Conservation (phyloP, 1,140 invertebrate species). For the Sogatella furcifera region DNA sequence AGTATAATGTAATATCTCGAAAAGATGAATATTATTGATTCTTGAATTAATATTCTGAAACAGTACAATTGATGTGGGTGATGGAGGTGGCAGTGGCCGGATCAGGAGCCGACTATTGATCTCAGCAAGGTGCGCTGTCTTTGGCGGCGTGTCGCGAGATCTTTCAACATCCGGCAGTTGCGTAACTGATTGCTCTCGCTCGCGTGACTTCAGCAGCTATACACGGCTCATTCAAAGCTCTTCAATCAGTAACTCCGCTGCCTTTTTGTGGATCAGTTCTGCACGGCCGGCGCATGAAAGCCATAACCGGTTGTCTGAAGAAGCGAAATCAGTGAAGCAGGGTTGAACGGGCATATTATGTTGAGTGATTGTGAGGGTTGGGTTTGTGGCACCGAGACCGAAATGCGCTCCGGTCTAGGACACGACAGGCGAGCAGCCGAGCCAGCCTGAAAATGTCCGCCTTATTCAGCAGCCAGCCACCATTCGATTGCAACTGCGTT, state of each 20-base stretch:
- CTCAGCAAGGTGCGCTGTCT: not conserved
- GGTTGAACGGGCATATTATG: too few species aligned
- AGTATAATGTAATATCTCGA: too few species aligned
- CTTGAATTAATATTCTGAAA: too few species aligned
- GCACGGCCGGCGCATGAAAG: not conserved
- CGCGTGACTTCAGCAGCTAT: constrained; percentile 11
- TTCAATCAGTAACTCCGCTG: constrained; percentile 20
- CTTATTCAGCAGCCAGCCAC: too few species aligned
- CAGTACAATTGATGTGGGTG: not conserved
- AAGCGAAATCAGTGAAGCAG: too few species aligned
- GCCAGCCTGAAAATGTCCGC: too few species aligned
- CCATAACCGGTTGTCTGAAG: not conserved
- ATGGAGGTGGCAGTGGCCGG: not conserved
- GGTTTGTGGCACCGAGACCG: too few species aligned
- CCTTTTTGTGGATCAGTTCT: not conserved
- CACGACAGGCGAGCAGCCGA: too few species aligned
- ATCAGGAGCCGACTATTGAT: not conserved
- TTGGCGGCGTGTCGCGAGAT: not conserved
- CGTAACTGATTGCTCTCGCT: not conserved
- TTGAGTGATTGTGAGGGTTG: too few species aligned
- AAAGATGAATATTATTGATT: too few species aligned
- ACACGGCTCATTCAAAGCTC: constrained; percentile 22
- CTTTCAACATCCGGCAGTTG: not conserved
- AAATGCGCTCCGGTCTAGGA: too few species aligned
- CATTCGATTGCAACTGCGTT: too few species aligned